These are phyloP conservation scores for Apoda limacodes DNA, from an alignment of 2,888 invertebrate species.

Conservation along the genomic window DNA sequence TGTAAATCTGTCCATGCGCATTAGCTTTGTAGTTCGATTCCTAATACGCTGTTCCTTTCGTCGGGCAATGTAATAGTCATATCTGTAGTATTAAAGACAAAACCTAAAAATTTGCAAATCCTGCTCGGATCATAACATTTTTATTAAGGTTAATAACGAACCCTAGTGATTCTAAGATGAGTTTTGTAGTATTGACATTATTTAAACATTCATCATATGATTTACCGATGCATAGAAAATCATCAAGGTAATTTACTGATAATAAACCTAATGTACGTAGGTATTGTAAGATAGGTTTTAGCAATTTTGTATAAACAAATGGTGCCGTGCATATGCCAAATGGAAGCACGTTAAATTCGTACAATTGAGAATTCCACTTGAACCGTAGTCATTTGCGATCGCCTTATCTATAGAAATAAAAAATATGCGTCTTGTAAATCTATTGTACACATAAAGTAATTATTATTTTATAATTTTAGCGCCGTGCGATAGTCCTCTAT, in stretches of 20 bases:
- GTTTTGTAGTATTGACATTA: neutral
- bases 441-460: neutral
- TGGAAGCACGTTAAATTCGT: conserved; percentile 1
- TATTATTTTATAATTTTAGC: conserved; percentile 5
- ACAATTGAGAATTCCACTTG: neutral
- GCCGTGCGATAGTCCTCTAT: conserved; percentile 17
- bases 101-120: conserved; percentile 10
- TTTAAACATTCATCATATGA: neutral
- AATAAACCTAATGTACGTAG: neutral
- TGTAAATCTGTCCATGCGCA: conserved; percentile 1
- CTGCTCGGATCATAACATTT: conserved; percentile 4
- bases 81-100: conserved; percentile 5
- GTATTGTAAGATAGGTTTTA: conserved; percentile 1
- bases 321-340: conserved; percentile 6
- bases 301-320: conserved; percentile 7
- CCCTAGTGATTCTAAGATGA: conserved; percentile 3
- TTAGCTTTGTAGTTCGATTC: neutral
- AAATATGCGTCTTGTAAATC: neutral
- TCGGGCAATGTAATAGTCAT: conserved; percentile 7
- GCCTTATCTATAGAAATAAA: neutral
- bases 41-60: conserved; percentile 1
- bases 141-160: conserved; percentile 9
- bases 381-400: neutral
- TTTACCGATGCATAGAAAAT: conserved; percentile 4
- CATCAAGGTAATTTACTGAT: conserved; percentile 5